These are phyloP conservation scores for Tetragonula clypearis DNA, from an alignment of 1,140 invertebrate genomes.

Conservation along the genomic window DNA sequence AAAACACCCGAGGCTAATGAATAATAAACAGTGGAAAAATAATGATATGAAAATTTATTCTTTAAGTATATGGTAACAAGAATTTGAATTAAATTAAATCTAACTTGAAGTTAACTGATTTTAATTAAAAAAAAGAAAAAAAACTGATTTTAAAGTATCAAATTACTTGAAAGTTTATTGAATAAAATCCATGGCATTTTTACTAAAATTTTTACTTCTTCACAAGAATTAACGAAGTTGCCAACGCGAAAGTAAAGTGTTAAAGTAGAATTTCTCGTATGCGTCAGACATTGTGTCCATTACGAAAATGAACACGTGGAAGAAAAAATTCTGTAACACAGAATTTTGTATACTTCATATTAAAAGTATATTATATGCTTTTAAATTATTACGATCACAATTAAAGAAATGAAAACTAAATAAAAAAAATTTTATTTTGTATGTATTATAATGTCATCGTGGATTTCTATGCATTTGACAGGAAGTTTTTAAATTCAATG, in stretches of 20 bases:
- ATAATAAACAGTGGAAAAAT: not conserved
- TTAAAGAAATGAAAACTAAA: no score
- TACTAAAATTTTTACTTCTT: not conserved
- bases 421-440: no score
- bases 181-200: not conserved
- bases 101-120: not conserved
- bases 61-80: not conserved
- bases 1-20: not conserved
- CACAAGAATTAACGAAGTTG: not conserved
- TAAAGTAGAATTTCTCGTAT: not conserved
- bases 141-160: not conserved
- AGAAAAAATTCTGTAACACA: not conserved
- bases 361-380: no score
- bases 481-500: no score
- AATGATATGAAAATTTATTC: not conserved
- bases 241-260: not conserved
- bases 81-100: not conserved
- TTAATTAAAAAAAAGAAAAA: no score
- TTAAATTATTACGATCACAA: no score
- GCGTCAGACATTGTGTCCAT: not conserved
- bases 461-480: no score
- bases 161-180: not conserved
- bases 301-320: not conserved
- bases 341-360: no score
- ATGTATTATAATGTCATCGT: no score